A percentile compares a stretch with the other conserved stretches of the same genome.
phyloP scores from a whole-genome alignment of 2,888 invertebrate species.

The Eretmocerus hayati region DNA sequence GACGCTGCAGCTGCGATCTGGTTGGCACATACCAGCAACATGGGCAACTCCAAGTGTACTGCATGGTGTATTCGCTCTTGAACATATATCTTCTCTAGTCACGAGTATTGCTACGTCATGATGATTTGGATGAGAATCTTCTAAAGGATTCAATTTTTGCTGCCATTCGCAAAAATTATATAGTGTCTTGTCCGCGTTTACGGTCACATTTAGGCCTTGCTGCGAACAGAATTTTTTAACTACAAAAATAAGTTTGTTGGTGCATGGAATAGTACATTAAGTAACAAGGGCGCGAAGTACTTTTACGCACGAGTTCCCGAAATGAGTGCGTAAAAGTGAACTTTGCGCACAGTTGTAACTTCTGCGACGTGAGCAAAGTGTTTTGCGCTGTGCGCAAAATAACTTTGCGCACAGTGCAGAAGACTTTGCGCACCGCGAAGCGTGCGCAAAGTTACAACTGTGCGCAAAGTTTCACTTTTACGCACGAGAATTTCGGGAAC shows the following conservation, averaged over 20 bases:
- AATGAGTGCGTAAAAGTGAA: no score
- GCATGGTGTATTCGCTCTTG: conserved; percentile 48
- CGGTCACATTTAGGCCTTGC: conserved; percentile 64
- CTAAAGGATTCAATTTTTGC: conserved; percentile 60
- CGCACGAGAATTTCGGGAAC: no score
- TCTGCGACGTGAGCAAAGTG: no score
- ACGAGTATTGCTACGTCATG: conserved; percentile 85
- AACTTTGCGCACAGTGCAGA: no score
- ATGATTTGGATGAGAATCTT: conserved; percentile 77
- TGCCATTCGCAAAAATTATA: conserved; percentile 78
- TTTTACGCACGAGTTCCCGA: no score
- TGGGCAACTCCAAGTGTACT: conserved; percentile 62
- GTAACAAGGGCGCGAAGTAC: no score
- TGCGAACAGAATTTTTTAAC: conserved; percentile 20
- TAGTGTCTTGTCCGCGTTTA: conserved; percentile 77
- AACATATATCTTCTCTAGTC: conserved; percentile 59
- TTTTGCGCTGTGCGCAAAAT: no score
- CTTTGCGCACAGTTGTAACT: no score
- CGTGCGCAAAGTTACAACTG: no score
- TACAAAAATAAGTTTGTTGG: conserved; percentile 10
- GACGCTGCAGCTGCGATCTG: conserved; percentile 57
- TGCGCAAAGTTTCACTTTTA: no score
- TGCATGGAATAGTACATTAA: no score
- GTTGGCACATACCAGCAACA: conserved; percentile 59
- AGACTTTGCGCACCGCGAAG: no score